Percentiles rank a stretch among this genome's conserved stretches.
These are phyloP conservation scores for Takifugu rubripes DNA, from an alignment of 2,797 vertebrate genomes.

Conservation along the genomic window DNA sequence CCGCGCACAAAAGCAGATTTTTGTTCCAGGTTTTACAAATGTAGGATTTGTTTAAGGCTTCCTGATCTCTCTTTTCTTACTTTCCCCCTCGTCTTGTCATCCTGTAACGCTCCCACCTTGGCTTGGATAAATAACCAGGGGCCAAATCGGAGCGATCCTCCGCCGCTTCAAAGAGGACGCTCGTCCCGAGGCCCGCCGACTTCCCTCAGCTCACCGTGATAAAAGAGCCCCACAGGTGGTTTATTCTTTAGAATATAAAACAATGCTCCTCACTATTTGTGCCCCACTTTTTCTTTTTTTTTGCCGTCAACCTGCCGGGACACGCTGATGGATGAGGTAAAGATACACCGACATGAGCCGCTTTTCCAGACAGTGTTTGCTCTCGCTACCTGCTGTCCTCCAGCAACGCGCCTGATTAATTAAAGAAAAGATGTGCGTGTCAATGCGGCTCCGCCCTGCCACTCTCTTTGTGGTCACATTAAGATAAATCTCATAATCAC, in stretches of 20 bases:
- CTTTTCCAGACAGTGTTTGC: too few species aligned
- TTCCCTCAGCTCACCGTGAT: constrained; percentile 49
- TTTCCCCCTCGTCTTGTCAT: constrained; percentile 49
- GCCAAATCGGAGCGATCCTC: constrained; percentile 44
- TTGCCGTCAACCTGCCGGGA: constrained; percentile 41
- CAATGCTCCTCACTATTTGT: constrained; percentile 58
- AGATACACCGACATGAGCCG: constrained; percentile 20
- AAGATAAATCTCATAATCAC: too few species aligned
- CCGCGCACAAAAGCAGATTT: constrained; percentile 26
- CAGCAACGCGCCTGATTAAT: too few species aligned
- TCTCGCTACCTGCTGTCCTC: too few species aligned
- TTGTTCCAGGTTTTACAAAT: constrained; percentile 45
- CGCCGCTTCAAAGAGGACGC: constrained; percentile 67
- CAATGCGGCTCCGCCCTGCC: too few species aligned
- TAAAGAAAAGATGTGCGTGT: too few species aligned
- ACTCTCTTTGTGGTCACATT: too few species aligned
- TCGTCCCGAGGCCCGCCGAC: constrained; percentile 46
- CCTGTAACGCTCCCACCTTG: constrained; percentile 49
- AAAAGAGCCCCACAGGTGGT: constrained; percentile 65
- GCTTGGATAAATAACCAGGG: constrained; percentile 69
- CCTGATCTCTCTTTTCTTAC: constrained; percentile 47
- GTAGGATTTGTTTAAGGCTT: constrained; percentile 56
- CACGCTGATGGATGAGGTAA: constrained; percentile 56
- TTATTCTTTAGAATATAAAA: constrained; percentile 65
- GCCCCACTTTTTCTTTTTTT: constrained; percentile 33